These are phyloP conservation scores for Dorcus hopei DNA, from an alignment of 2,888 invertebrate species.

Conservation along the genomic window DNA sequence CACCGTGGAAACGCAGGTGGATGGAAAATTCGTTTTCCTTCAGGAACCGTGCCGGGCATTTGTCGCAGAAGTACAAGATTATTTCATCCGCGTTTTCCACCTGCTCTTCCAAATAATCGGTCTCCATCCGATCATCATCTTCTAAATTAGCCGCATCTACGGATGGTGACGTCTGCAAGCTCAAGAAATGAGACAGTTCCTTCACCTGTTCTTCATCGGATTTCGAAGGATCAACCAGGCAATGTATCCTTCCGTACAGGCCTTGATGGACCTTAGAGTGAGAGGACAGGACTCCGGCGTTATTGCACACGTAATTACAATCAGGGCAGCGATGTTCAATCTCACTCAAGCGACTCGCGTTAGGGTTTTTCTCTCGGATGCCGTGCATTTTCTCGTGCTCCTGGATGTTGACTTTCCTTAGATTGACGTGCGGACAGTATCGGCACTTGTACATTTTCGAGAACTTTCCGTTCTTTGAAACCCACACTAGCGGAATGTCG, in stretches of 20 bases:
- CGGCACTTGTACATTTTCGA: slow-evolving; percentile 83
- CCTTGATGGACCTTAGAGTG: slow-evolving; percentile 76
- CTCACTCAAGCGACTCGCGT: slow-evolving; percentile 43
- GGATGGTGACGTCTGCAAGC: background rate
- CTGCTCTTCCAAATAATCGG: slow-evolving; percentile 23
- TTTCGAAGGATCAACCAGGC: slow-evolving; percentile 63
- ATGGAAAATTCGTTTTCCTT: slow-evolving; percentile 69
- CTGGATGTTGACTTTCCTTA: slow-evolving; percentile 74
- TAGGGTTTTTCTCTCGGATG: slow-evolving; percentile 42
- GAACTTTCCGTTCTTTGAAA: slow-evolving; percentile 67
- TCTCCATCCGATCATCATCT: slow-evolving; percentile 32
- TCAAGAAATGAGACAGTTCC: slow-evolving; percentile 39
- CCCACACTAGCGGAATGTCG: slow-evolving; percentile 74
- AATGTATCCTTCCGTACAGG: slow-evolving; percentile 67
- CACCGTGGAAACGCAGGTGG: slow-evolving; percentile 69
- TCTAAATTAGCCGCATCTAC: slow-evolving; percentile 17
- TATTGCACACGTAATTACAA: slow-evolving; percentile 77
- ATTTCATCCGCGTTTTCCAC: slow-evolving; percentile 39
- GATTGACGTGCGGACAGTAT: slow-evolving; percentile 79
- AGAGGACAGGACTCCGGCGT: slow-evolving; percentile 65
- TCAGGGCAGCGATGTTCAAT: slow-evolving; percentile 68
- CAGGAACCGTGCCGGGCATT: slow-evolving; percentile 82
- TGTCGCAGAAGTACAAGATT: slow-evolving; percentile 69
- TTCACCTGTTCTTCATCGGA: slow-evolving; percentile 66
- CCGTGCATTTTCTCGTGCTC: slow-evolving; percentile 83